phyloP scores from a whole-genome alignment of 2,113 vertebrate species.

The Oxyruncus cristatus region DNA sequence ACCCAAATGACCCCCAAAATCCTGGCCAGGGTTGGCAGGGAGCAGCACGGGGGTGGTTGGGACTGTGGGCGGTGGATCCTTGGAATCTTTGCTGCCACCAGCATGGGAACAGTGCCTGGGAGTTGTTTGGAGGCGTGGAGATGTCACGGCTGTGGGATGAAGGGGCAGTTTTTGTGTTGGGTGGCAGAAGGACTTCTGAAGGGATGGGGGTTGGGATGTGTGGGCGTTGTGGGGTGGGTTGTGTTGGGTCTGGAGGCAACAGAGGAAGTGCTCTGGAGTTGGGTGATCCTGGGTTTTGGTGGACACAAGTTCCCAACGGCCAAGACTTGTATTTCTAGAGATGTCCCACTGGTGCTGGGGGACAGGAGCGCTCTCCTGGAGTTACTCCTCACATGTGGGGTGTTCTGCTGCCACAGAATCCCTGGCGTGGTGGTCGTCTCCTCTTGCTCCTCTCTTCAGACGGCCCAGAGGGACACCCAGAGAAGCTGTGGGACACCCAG shows the following conservation, averaged over 20 bases:
- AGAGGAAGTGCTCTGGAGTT: too few relatives aligned
- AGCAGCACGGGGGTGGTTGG: neutral
- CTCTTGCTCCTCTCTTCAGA: neutral
- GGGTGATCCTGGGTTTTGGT: too few relatives aligned
- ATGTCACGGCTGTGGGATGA: rapidly evolving
- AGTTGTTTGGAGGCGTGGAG: neutral
- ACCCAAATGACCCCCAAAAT: neutral
- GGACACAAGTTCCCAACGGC: too few relatives aligned
- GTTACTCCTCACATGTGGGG: neutral
- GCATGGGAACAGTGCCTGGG: neutral
- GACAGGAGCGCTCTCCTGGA: neutral
- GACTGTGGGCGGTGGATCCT: neutral
- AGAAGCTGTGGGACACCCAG: neutral
- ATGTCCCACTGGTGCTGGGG: too few relatives aligned
- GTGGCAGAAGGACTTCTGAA: neutral
- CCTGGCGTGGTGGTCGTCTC: neutral
- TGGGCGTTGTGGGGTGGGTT: neutral
- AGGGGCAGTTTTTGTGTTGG: neutral
- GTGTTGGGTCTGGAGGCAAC: too few relatives aligned
- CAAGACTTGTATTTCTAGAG: too few relatives aligned
- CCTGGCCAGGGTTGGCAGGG: neutral
- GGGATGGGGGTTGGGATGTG: neutral
- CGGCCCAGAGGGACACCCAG: neutral
- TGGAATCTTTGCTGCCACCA: neutral
- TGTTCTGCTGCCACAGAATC: neutral